Conservation (phyloP, 2,797 vertebrate species). For the Rhinichthys osculus region DNA sequence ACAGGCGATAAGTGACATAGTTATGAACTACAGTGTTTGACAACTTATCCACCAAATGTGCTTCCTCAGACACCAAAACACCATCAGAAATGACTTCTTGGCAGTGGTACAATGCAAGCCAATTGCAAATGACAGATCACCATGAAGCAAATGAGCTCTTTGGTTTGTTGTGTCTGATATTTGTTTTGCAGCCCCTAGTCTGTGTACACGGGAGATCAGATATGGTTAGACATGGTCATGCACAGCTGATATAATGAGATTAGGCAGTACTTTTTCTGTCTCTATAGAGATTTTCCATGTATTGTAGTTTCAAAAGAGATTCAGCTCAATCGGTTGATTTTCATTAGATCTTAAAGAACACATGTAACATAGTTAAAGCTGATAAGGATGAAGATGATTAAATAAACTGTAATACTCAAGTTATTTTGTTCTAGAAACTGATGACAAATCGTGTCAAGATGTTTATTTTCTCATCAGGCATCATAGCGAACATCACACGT, state of each 20-base stretch:
- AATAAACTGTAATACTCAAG: slow-evolving; percentile 7
- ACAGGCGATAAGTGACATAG: slow-evolving; percentile 16
- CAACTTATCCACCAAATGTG: slow-evolving; percentile 12
- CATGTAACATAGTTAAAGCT: background rate
- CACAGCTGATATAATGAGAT: slow-evolving; percentile 73
- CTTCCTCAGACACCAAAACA: background rate
- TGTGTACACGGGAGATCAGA: slow-evolving; percentile 66
- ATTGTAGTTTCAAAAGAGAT: slow-evolving; percentile 16
- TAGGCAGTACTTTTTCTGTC: slow-evolving; percentile 63
- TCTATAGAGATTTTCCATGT: slow-evolving; percentile 63
- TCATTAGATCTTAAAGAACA: background rate
- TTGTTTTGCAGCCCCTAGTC: slow-evolving; percentile 67
- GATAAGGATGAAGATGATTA: background rate
- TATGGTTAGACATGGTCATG: slow-evolving; percentile 67
- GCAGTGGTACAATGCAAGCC: slow-evolving; percentile 2
- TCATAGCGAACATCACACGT: background rate
- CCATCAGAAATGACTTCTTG: background rate
- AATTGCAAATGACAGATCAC: slow-evolving; percentile 28
- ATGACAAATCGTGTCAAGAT: background rate
- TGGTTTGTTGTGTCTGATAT: slow-evolving; percentile 44
- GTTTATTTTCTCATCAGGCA: background rate
- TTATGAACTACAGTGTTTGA: slow-evolving; percentile 12
- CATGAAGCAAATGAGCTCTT: slow-evolving; percentile 53
- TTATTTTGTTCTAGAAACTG: background rate
- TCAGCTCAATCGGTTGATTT: slow-evolving; percentile 1